Evolutionary conservation across 37 sponge, comb jelly and placozoan genomes (phyloP), one percentile per base, ranked within the genome.

Genomic region (Tethya wilhelma): DNA sequence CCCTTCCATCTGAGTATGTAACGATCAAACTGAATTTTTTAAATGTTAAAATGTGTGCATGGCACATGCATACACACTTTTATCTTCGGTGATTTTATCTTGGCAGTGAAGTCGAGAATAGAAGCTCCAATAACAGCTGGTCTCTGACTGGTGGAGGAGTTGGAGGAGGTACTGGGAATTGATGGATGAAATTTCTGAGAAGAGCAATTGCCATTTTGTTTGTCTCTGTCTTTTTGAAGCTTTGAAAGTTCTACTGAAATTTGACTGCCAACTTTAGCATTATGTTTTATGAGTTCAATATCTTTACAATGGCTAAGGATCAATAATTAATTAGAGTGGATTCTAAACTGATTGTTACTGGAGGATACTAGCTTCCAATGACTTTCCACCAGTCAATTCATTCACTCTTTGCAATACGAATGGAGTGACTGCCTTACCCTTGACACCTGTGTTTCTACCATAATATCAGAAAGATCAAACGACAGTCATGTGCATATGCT

Each of bases 231-330:
- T 58, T 37, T 30, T 49, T 43, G 46, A 5, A 89, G 42, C 33
- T 86, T 31, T 7, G 82, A 34, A 0, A 95, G 55, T 44, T 90
- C 86, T 40, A 79, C 77, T 33, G 98, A 91, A 25, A 98, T 93
- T 45, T 72, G 68, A 56, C 88, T 81, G 12, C 98, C 98, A 30
- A 95, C 90, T 11, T 11, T 23, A 4, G 94, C 94, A 85, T 98
- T 98, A 74, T 98, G 93, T 83, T 85, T 80, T 17, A 98, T 79
- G 17, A 98, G 85, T 23, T 66, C 90, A 74, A 98, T 85, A 67
- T 98, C 93, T 93, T n/a, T 7, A 22, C 19, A 40, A 2, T 4
- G n/a, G 49, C 73, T 20, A 69, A n/a, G n/a, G n/a, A n/a, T n/a
- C n/a, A n/a, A n/a, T n/a, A n/a, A n/a, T n/a, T n/a, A n/a, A n/a